These are phyloP conservation scores for Xanthorhoe designata DNA, from an alignment of 2,888 invertebrate genomes.

Conservation along the genomic window DNA sequence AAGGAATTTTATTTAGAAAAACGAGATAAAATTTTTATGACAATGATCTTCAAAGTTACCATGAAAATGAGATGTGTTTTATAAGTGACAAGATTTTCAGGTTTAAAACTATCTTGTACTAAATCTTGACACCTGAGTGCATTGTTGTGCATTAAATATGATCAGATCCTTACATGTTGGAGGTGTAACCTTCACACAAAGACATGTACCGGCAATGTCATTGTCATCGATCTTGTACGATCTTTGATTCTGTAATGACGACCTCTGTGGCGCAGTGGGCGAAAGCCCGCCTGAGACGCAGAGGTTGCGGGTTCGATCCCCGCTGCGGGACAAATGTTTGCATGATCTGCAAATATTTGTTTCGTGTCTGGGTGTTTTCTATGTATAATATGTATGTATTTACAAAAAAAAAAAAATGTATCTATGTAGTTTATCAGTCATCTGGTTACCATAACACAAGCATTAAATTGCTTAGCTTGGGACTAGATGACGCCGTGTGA, in stretches of 20 bases:
- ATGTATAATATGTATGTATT: too few species aligned
- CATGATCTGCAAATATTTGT: too few species aligned
- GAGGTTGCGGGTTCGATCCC: too few species aligned
- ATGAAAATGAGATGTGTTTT: not conserved
- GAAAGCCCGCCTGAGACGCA: too few species aligned
- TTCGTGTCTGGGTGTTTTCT: too few species aligned
- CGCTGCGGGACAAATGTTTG: too few species aligned
- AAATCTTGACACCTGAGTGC: not conserved
- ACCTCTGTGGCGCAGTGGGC: too few species aligned
- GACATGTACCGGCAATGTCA: conserved; percentile 55
- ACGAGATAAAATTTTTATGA: not conserved
- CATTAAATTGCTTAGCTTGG: too few species aligned
- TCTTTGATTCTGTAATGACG: conserved; percentile 54
- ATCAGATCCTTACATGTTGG: conserved; percentile 9
- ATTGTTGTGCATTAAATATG: conserved; percentile 1
- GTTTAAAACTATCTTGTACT: not conserved
- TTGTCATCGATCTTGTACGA: conserved; percentile 55
- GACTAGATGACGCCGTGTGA: too few species aligned
- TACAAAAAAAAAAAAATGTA: too few species aligned
- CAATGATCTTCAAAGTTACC: not conserved
- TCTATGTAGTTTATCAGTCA: too few species aligned
- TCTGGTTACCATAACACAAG: too few species aligned
- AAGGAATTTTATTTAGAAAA: not conserved
- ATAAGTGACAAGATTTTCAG: not conserved
- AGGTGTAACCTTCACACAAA: conserved; percentile 57